These are phyloP conservation scores for Lasiommata megera DNA, from an alignment of 2,888 invertebrate genomes.

Conservation along the genomic window DNA sequence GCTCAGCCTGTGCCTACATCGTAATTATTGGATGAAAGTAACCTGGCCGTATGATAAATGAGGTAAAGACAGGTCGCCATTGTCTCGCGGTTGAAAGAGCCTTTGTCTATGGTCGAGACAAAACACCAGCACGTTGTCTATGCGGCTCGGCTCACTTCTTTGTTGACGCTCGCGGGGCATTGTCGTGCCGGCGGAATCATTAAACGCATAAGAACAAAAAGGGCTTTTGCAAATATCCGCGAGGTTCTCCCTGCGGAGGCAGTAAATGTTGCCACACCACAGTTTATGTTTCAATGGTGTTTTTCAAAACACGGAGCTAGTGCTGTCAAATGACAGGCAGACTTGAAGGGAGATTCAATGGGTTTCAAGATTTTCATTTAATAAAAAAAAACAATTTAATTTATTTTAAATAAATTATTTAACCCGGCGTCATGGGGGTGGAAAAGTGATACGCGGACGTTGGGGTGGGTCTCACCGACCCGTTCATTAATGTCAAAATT, in stretches of 20 bases:
- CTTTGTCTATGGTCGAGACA: constrained; percentile 75
- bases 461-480: too few species aligned
- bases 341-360: too few species aligned
- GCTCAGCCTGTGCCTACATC: constrained; percentile 57
- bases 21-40: constrained; percentile 79
- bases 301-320: neutral
- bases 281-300: constrained; percentile 35
- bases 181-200: constrained; percentile 67
- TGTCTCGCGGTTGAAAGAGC: constrained; percentile 73
- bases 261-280: constrained; percentile 20
- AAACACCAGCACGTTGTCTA: constrained; percentile 72
- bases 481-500: too few species aligned
- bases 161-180: constrained; percentile 59
- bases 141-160: constrained; percentile 63
- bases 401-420: too few species aligned
- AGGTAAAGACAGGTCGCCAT: constrained; percentile 69
- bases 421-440: too few species aligned
- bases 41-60: constrained; percentile 78
- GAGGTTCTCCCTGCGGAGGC: constrained; percentile 49
- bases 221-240: constrained; percentile 63
- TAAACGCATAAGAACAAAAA: constrained; percentile 54
- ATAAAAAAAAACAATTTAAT: too few species aligned
- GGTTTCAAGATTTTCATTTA: too few species aligned
- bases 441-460: too few species aligned
- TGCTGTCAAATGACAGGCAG: too few species aligned